phyloP scores from a whole-genome alignment of 1,140 invertebrate species.

The Drosophila neocordata region DNA sequence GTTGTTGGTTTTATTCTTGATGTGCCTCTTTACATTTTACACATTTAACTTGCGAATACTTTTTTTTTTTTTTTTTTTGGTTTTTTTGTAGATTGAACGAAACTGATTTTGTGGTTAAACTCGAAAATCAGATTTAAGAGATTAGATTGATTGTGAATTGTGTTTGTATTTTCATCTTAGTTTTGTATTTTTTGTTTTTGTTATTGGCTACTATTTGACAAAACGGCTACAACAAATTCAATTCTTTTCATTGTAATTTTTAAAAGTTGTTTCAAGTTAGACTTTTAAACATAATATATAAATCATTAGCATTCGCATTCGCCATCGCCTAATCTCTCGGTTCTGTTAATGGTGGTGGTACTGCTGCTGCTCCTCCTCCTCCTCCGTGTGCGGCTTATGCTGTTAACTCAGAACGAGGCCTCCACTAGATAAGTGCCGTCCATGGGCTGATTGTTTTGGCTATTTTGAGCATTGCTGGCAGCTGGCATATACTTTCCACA shows the following conservation, averaged over 20 bases:
- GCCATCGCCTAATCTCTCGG: conserved; percentile 34
- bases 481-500: conserved; percentile 93
- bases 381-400: conserved; percentile 8
- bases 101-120: conserved; percentile 44
- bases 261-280: conserved; percentile 77
- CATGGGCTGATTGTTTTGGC: conserved; percentile 90
- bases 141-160: conserved; percentile 45
- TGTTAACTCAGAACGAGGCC: conserved; percentile 86
- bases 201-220: conserved; percentile 49
- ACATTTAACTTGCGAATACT: conserved; percentile 54
- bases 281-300: conserved; percentile 66
- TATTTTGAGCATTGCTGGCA: conserved; percentile 88
- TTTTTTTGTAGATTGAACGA: conserved; percentile 5
- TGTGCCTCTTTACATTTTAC: conserved; percentile 57
- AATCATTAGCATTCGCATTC: conserved; percentile 41
- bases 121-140: conserved; percentile 75
- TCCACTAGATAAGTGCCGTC: conserved; percentile 92
- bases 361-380: conserved; percentile 7
- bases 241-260: conserved; percentile 52
- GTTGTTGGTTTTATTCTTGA: conserved; percentile 28
- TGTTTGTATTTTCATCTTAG: conserved; percentile 27
- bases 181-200: conserved; percentile 24
- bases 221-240: conserved; percentile 63
- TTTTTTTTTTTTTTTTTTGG: conserved; percentile 39
- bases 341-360: conserved; percentile 21